Evolutionary conservation across 1,140 invertebrate genomes (phyloP), one percentile per base, ranked within the genome.

Genomic region (Daktulosphaira vitifoliae): DNA sequence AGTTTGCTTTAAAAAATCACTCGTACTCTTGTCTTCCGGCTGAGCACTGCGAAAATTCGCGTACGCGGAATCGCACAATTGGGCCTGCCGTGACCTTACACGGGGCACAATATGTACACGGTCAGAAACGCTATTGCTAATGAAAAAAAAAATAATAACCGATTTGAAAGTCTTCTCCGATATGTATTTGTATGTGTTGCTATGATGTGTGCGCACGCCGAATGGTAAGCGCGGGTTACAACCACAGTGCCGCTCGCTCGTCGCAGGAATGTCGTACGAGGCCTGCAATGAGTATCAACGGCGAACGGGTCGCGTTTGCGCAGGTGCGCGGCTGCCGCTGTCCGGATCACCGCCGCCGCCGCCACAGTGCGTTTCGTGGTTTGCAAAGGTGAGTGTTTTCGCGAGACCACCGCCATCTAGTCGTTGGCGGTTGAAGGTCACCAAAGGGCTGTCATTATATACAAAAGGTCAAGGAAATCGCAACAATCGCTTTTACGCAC

Each of bases 231-330:
- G 56, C 42, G 42, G 25, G 5, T n/a, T 26, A 62, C 56, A n/a
- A 48, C 56, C 56, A 39, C 25, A 3, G 25, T 22, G 56, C 29
- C 56, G 42, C 42, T 48, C 42, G 56, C 25, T 48, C 56, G 56
- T 62, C 56, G 56, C 42, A 48, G 26, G 56, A 62, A 62, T 62
- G 56, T 62, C 56, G 56, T 48, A n/a, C 42, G 53, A 26, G 29
- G 39, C 23, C 26, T 25, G 25, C n/a, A 38, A 54, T 22, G 53
- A 16, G 53, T 42, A 7, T 6, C 11, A 11, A 11, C 22, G 33
- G 13, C 13, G 29, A 6, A 33, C 29, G 29, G 29, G 29, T 33
- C 29, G 29, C 29, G 29, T 33, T 5, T 33, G 33, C 39, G 39
- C 39, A 44, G 39, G 39, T 44, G 39, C n/a, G 29, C 11, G 16